Evolutionary conservation across 2,797 vertebrate genomes (phyloP).

Genomic region (Acanthiza pusilla): DNA sequence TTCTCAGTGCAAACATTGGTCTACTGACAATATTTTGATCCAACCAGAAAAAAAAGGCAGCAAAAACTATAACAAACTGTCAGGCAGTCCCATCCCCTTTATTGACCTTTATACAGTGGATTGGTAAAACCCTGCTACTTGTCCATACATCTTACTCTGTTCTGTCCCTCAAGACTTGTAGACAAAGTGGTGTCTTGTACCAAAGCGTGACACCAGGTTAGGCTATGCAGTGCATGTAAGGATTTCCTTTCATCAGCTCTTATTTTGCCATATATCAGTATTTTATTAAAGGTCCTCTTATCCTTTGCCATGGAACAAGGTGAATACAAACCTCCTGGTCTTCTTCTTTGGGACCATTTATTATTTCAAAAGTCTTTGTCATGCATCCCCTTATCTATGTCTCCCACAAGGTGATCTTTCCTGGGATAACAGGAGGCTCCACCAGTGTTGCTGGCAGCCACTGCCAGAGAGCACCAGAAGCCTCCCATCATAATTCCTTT

Average conservation of each 20-base stretch:
- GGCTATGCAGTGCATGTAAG: neutral
- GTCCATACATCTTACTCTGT: neutral
- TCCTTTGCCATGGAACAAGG: neutral
- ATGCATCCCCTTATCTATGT: neutral
- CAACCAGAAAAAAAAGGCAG: neutral
- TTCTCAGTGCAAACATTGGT: neutral
- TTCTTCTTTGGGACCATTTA: neutral
- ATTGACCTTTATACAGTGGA: neutral
- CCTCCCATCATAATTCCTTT: neutral
- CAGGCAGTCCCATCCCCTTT: neutral
- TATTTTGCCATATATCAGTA: neutral
- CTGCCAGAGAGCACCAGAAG: neutral
- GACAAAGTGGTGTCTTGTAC: neutral
- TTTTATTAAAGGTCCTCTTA: neutral
- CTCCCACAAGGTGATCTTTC: neutral
- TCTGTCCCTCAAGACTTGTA: neutral
- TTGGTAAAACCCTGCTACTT: neutral
- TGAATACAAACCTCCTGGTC: neutral
- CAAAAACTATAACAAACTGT: neutral
- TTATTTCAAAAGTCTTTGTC: neutral
- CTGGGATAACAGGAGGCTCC: neutral
- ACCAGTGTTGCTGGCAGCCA: neutral
- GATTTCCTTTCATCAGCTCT: neutral
- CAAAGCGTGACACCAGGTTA: neutral
- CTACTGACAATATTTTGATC: neutral